Conservation (phyloP, 2,888 invertebrate species). For the Phyllotreta striolata region DNA sequence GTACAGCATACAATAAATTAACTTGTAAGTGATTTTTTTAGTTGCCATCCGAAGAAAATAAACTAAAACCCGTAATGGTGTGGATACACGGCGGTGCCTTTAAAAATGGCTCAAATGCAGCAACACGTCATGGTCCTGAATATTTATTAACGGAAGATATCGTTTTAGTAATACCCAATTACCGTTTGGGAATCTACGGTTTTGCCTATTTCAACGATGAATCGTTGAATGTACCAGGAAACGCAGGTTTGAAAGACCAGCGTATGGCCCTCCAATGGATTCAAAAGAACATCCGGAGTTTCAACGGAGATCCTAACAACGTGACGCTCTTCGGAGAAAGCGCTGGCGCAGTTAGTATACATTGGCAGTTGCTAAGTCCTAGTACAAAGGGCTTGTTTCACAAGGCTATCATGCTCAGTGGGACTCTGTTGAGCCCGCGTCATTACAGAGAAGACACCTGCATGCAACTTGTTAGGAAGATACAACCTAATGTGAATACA, state of each 20-base stretch:
- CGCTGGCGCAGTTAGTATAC: constrained; percentile 35
- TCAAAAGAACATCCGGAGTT: constrained; percentile 61
- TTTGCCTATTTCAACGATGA: constrained; percentile 33
- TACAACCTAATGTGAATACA: background rate
- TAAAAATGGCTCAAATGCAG: constrained; percentile 47
- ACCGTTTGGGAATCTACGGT: constrained; percentile 42
- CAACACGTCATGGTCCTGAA: constrained; percentile 37
- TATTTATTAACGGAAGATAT: constrained; percentile 39
- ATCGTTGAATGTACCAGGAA: constrained; percentile 58
- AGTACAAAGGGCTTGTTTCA: constrained; percentile 47
- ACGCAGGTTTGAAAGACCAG: constrained; percentile 65
- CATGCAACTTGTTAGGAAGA: too few relatives aligned
- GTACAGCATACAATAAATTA: background rate
- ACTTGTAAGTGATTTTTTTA: background rate
- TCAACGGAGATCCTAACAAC: constrained; percentile 64
- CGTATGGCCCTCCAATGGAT: constrained; percentile 64
- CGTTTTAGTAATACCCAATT: constrained; percentile 40
- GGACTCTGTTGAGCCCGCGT: constrained; percentile 46
- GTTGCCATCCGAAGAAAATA: background rate
- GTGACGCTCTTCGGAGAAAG: constrained; percentile 56
- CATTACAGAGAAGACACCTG: constrained; percentile 28
- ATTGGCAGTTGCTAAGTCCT: constrained; percentile 34
- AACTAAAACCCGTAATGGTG: constrained; percentile 43
- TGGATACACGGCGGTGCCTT: constrained; percentile 46
- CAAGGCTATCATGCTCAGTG: constrained; percentile 52